Percentiles rank a stretch among this genome's conserved stretches.
Evolutionary conservation across 1,140 invertebrate species (phyloP).

Genomic region (Bombus difficillimus): DNA sequence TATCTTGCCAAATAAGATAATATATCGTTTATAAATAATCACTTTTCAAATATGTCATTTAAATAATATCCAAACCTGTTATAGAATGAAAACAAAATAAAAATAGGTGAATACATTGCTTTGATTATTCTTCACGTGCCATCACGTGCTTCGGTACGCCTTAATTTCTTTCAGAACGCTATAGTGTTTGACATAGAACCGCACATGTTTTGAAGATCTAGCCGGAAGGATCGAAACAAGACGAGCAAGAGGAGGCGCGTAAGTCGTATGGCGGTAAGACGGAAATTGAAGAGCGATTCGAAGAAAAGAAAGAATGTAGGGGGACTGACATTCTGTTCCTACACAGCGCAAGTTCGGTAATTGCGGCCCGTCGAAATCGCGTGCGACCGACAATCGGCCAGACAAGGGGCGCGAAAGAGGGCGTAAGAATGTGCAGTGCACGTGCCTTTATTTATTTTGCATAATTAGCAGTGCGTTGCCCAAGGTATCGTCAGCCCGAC

Average conservation of each 20-base stretch:
- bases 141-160: too few species aligned
- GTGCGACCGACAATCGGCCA: constrained; percentile 61
- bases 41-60: neutral
- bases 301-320: neutral
- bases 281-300: constrained; percentile 14
- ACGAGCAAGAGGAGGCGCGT: neutral
- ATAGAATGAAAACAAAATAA: too few species aligned
- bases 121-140: too few species aligned
- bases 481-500: constrained; percentile 52
- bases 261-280: neutral
- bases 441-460: constrained; percentile 78
- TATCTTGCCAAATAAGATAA: too few species aligned
- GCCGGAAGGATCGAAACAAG: neutral
- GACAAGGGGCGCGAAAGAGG: constrained; percentile 38
- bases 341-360: constrained; percentile 67
- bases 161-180: neutral
- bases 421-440: constrained; percentile 70
- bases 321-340: constrained; percentile 52
- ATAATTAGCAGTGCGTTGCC: constrained; percentile 71
- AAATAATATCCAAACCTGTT: neutral
- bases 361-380: constrained; percentile 71
- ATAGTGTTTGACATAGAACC: neutral
- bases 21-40: neutral
- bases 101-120: too few species aligned
- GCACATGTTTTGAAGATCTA: neutral